Evolutionary conservation across 2,797 vertebrate species (phyloP).

Genomic region (Poecilia wingei): DNA sequence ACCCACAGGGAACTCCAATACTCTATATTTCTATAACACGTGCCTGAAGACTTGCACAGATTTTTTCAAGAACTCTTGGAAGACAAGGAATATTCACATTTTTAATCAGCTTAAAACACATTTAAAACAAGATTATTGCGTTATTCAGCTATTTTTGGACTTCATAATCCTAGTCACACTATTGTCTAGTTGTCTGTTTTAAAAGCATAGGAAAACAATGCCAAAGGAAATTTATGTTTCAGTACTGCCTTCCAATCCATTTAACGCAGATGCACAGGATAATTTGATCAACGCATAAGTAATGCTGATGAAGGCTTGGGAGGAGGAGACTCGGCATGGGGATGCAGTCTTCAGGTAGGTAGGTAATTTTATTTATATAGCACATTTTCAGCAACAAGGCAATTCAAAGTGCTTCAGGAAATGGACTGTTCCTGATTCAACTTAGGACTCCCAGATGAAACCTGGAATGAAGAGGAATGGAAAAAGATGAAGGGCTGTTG

Average conservation of each 20-base stretch:
- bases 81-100: background rate
- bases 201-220: background rate
- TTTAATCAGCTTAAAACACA: background rate
- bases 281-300: too few species aligned
- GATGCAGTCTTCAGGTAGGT: background rate
- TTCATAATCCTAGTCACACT: background rate
- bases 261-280: background rate
- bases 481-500: background rate
- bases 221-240: background rate
- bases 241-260: background rate
- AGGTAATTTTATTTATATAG: too few species aligned
- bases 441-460: background rate
- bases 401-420: background rate
- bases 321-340: background rate
- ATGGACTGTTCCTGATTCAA: background rate
- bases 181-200: background rate
- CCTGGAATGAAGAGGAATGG: background rate
- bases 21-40: background rate
- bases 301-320: background rate
- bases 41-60: background rate
- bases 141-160: slow-evolving; percentile 2
- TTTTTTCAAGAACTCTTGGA: background rate
- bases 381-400: too few species aligned
- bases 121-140: background rate
- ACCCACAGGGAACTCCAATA: background rate